Evolutionary conservation across 2,113 vertebrate genomes (phyloP), one percentile per base, ranked within the genome.

Genomic region (Sander lucioperca): DNA sequence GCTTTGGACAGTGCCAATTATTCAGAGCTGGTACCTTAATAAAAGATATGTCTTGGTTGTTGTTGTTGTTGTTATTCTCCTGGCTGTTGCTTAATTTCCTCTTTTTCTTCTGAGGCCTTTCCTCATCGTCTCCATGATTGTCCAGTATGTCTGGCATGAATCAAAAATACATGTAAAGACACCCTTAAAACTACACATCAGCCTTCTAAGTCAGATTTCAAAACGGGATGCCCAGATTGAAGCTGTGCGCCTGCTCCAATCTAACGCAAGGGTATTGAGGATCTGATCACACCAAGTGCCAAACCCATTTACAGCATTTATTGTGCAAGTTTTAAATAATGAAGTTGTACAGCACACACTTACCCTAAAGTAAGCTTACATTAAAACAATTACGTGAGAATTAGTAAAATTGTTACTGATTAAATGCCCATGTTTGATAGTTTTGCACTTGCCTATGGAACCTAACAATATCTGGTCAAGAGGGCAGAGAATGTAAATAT

Each of bases 11-110:
- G 5, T 27, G 6, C 21, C 5, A 0, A 50, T 47, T 48, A 43
- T 6, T 76, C 9, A 74, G 16, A 79, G 30, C n/a, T 43, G 30
- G 30, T 92, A 98, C 97, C 97, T 99, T 99, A 72, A 99, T 96
- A 10, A 97, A 96, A 16, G 96, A 95, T 0, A 97, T 94, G 64
- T 99, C 98, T 90, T 97, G 97, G 89, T 95, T 97, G 19, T 95
- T 96, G 86, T 97, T 97, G 89, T 95, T 97, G 19, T 95, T 96
- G 86, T 97, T 97, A 66, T 97, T 97, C 80, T 98, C 97, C 87
- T 96, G 97, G 82, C 94, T 97, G 88, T 93, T 96, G 86, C 97
- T 97, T 64, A 98, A 94, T 66, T 97, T 96, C 70, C 96, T 97
- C 23, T 96, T 97, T 89, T 99, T 99, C 93, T 96, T 91, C 62